phyloP scores from a whole-genome alignment of 2,888 invertebrate species.

The Stenolophus ochropezus region DNA sequence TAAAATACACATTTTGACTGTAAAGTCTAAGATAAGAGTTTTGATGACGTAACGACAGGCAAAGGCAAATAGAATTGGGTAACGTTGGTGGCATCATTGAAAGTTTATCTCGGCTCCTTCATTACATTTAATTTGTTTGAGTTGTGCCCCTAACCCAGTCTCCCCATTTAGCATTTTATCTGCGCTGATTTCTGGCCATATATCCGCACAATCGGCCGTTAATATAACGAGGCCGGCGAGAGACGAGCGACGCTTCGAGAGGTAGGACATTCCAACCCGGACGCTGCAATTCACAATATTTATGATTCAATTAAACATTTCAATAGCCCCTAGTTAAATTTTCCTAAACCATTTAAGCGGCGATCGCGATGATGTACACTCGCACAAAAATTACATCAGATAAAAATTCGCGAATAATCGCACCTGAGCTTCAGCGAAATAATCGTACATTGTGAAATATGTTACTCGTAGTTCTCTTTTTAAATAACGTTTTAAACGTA shows the following conservation, averaged over 20 bases:
- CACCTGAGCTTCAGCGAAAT: no score
- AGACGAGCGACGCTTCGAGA: neutral
- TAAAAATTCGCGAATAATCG: neutral
- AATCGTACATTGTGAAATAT: neutral
- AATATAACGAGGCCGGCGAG: conserved; percentile 17
- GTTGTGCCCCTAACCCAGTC: neutral
- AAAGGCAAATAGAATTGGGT: no score
- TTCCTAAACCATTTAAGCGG: conserved; percentile 54
- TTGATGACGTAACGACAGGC: neutral
- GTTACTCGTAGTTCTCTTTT: no score
- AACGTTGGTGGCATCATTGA: neutral
- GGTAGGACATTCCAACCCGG: conserved; percentile 1
- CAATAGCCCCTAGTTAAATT: conserved; percentile 56
- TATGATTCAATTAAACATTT: conserved; percentile 57
- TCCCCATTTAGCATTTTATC: conserved; percentile 22
- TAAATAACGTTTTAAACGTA: no score
- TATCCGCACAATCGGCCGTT: conserved; percentile 4
- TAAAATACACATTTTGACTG: no score
- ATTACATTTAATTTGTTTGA: conserved; percentile 14
- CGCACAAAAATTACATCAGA: neutral
- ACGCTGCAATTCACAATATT: conserved; percentile 53
- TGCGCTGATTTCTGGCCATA: neutral
- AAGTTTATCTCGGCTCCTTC: conserved; percentile 6
- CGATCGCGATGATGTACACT: conserved; percentile 52
- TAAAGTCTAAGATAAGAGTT: no score